phyloP scores from a whole-genome alignment of 2,797 vertebrate genomes.

The Cyclura pinguis region DNA sequence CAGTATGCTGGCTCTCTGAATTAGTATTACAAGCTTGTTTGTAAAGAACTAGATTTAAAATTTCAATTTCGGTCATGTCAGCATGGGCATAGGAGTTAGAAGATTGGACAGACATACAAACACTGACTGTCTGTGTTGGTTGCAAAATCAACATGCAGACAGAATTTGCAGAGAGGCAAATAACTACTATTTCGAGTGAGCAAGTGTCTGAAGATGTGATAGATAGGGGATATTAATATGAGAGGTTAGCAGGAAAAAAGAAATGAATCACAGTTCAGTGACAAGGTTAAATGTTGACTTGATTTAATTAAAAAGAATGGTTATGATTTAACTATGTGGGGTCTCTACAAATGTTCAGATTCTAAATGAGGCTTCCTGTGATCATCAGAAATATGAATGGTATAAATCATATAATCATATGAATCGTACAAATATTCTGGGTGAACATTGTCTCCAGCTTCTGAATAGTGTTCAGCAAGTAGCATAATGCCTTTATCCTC shows the following conservation, averaged over 20 bases:
- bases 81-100: conserved; percentile 54
- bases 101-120: neutral
- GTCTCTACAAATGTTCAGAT: neutral
- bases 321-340: neutral
- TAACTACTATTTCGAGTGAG: conserved; percentile 25
- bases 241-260: neutral
- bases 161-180: conserved; percentile 1
- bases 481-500: too few species aligned
- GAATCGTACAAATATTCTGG: too few species aligned
- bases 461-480: too few species aligned
- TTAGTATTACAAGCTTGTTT: neutral
- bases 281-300: neutral
- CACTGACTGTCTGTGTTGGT: conserved; percentile 29
- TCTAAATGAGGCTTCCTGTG: neutral
- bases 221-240: neutral
- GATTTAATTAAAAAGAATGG: neutral
- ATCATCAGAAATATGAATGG: neutral
- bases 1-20: too few species aligned
- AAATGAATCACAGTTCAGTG: neutral
- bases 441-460: too few species aligned
- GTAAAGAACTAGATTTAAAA: neutral
- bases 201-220: accelerated
- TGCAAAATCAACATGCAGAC: conserved; percentile 22
- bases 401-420: too few species aligned
- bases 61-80: conserved; percentile 42